A percentile compares a stretch with the other conserved stretches of the same genome.
Conservation (phyloP, 2,888 invertebrate genomes). For the Theretra japonica region DNA sequence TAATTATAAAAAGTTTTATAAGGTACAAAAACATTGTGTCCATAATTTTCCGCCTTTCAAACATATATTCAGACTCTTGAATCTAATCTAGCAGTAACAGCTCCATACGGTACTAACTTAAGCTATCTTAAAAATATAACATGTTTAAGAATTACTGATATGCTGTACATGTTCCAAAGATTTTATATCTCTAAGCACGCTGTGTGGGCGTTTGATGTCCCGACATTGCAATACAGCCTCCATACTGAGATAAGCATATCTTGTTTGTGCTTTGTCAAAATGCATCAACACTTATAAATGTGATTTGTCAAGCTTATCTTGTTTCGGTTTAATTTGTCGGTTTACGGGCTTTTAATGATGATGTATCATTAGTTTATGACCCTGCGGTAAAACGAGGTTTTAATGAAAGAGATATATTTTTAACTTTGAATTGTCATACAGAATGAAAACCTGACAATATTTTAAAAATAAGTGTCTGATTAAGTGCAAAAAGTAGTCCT, state of each 20-base stretch:
- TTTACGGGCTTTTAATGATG: conserved; percentile 1
- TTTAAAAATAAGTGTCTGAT: too few species aligned
- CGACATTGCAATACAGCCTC: not conserved
- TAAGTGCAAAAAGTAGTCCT: too few species aligned
- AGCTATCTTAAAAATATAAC: too few species aligned
- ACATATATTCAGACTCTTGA: too few species aligned
- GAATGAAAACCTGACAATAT: too few species aligned
- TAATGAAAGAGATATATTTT: not conserved
- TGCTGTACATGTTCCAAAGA: conserved; percentile 4
- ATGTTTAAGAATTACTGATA: not conserved
- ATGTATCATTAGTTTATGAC: not conserved
- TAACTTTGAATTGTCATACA: too few species aligned
- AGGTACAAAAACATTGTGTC: too few species aligned
- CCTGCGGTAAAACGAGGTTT: not conserved
- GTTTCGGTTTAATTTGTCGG: not conserved
- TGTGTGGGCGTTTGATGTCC: not conserved
- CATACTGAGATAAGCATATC: not conserved
- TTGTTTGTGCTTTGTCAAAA: conserved; percentile 5
- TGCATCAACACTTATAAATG: conserved; percentile 1
- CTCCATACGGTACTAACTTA: too few species aligned
- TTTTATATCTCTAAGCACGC: conserved; percentile 1
- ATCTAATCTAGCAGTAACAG: too few species aligned
- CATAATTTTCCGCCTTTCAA: too few species aligned
- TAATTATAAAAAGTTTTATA: too few species aligned
- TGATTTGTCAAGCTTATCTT: conserved; percentile 1